Conservation (phyloP, 2,113 vertebrate genomes). For the human (Homo sapiens) region GRCh38 chr20:5502001-5502500, state of each 20-base stretch:
- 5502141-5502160: fast-evolving
- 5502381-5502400: not conserved
- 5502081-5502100: not conserved
- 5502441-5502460: not conserved
- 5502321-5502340: not conserved
- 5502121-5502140: not conserved
- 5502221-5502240: not conserved
- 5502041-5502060: not conserved
- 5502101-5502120: too few relatives aligned
- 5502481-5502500: not conserved
- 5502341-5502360: too few relatives aligned
- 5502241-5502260: not conserved
- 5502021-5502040: fast-evolving
- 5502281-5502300: not conserved
- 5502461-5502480: not conserved
- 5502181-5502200: not conserved
- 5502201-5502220: too few relatives aligned
- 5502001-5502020: not conserved
- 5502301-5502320: not conserved
- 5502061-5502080: not conserved
- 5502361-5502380: not conserved
- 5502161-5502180: not conserved
- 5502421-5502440: not conserved
- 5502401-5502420: not conserved
- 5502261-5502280: not conserved